Conservation (phyloP, 2,113 vertebrate species). For the Chaenocephalus aceratus region DNA sequence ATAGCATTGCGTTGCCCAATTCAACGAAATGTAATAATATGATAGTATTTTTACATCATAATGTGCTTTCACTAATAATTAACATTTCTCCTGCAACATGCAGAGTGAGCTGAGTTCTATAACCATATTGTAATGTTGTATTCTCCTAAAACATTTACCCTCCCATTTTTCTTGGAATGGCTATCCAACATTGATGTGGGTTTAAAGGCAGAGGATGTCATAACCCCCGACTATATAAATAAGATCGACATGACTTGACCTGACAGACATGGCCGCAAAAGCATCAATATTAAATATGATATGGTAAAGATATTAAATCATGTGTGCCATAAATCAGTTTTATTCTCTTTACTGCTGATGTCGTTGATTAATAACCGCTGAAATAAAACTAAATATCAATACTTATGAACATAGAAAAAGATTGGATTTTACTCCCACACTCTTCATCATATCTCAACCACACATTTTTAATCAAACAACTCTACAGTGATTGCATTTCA, state of each 20-base stretch:
- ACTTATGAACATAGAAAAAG: not conserved
- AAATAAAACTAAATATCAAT: not conserved
- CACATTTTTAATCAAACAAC: conserved; percentile 20
- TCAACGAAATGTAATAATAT: too few species aligned
- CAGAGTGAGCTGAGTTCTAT: not conserved
- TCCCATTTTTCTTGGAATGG: too few species aligned
- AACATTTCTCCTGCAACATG: too few species aligned
- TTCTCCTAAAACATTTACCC: too few species aligned
- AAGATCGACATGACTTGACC: not conserved
- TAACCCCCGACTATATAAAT: not conserved
- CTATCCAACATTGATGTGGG: too few species aligned
- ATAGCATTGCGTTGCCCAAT: too few species aligned
- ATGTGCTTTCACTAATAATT: too few species aligned
- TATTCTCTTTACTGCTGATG: not conserved
- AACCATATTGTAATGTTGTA: too few species aligned
- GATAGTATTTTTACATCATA: too few species aligned
- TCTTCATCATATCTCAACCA: not conserved
- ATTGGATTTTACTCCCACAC: not conserved
- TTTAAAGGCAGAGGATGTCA: too few species aligned
- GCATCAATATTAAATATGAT: not conserved
- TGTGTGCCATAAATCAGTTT: not conserved
- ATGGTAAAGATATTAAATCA: not conserved
- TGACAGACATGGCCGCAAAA: not conserved
- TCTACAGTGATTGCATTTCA: conserved; percentile 30
- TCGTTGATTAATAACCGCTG: not conserved